Evolutionary conservation across 1,140 invertebrate species (phyloP), one percentile per base, ranked within the genome.

Genomic region (Zophobas morio): DNA sequence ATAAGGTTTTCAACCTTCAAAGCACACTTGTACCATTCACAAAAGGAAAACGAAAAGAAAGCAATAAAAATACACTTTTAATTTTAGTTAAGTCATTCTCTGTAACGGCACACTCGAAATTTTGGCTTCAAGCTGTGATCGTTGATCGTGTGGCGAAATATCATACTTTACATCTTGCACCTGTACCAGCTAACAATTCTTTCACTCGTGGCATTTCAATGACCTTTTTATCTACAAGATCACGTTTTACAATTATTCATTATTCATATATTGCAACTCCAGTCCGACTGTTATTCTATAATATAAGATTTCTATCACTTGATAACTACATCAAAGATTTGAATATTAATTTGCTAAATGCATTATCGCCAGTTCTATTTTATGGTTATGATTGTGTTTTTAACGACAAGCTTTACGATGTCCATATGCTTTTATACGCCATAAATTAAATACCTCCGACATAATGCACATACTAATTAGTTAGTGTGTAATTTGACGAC

Each of bases 301-400:
- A 54, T 34, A 54, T 32, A 34, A 54, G 53, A 54, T 54, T 54
- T 54, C 33, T 34, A 54, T 34, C 53, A 54, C 32, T 20, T 54
- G 53, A 33, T 54, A 34, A 34, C 33, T 32, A 32, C 6, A 57
- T 46, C 8, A 8, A 46, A 46, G 8, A 57, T 33, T 57, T 57
- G 20, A 57, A 57, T 57, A 33, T 57, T 57, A 60, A 60, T 36
- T 60, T 60, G 56, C 34, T 37, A 60, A 60, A 39, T 37, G 56
- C 56, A 60, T 1, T 60, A 20, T 20, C 20, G 5, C n/a, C 56
- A 36, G 35, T 60, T 32, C 37, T 60, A 37, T 39, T 60, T 60
- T 36, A 60, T 37, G 35, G 6, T 36, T 54, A 54, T 54, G 33
- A 60, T 60, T 60, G 42, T 8, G 42, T 46, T 60, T 60, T 60